phyloP scores from a whole-genome alignment of 2,797 vertebrate species.

The Scomberomorus guttatus region DNA sequence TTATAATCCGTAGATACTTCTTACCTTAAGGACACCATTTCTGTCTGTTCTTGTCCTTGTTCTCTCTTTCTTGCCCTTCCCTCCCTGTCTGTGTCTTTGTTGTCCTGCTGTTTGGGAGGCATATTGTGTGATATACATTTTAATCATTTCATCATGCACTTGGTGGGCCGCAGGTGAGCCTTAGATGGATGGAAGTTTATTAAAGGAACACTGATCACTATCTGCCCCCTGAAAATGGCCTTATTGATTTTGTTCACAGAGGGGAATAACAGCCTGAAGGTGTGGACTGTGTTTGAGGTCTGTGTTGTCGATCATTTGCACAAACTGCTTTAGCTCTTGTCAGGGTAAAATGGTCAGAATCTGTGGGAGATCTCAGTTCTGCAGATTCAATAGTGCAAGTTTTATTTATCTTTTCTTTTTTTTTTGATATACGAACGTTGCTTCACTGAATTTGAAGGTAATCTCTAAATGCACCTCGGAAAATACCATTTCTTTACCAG shows the following conservation, averaged over 20 bases:
- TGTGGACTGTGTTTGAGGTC: conserved; percentile 48
- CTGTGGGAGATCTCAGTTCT: conserved; percentile 28
- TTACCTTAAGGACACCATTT: conserved; percentile 24
- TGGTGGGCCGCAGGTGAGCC: conserved; percentile 64
- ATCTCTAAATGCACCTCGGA: neutral
- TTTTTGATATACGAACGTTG: neutral
- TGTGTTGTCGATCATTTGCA: conserved; percentile 67
- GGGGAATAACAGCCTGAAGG: conserved; percentile 65
- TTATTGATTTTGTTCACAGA: conserved; percentile 81
- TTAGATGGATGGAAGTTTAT: conserved; percentile 83
- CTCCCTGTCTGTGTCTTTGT: conserved; percentile 52
- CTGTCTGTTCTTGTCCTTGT: conserved; percentile 47
- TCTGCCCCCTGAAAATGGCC: conserved; percentile 79
- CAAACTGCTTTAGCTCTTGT: conserved; percentile 54
- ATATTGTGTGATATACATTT: conserved; percentile 78
- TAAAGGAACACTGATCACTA: conserved; percentile 83
- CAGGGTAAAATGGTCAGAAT: conserved; percentile 33
- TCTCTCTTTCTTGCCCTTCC: conserved; percentile 45
- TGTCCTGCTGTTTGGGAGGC: conserved; percentile 54
- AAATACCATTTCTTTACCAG: neutral
- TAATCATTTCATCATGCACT: conserved; percentile 79
- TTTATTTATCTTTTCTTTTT: neutral
- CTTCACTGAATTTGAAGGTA: neutral
- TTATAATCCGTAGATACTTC: conserved; percentile 14
- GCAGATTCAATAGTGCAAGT: conserved; percentile 20